Conservation (phyloP, 2,113 vertebrate species). For the Gnathonemus longibarbis region DNA sequence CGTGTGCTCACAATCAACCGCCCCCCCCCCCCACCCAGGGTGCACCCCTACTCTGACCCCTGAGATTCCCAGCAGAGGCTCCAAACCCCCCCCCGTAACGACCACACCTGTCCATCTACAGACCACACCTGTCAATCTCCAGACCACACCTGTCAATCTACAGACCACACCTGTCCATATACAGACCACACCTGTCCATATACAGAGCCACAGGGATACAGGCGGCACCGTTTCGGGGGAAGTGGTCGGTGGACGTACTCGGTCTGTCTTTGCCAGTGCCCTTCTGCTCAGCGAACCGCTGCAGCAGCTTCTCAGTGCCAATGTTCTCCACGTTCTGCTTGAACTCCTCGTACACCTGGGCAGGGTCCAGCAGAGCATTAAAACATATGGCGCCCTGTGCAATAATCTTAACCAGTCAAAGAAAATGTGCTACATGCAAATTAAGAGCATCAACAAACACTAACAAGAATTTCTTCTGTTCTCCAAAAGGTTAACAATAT, state of each 20-base stretch:
- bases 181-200: too few relatives aligned
- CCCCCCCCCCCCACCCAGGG: background rate
- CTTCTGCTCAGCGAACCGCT: conserved; percentile 81
- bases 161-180: background rate
- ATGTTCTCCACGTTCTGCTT: conserved; percentile 95
- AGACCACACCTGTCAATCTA: background rate
- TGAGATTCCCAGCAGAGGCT: background rate
- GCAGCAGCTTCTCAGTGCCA: conserved; percentile 74
- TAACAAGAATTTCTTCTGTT: background rate
- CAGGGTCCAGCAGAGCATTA: background rate
- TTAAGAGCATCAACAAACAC: background rate
- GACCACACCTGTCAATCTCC: too few relatives aligned
- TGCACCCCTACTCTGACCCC: background rate
- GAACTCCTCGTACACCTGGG: conserved; percentile 89
- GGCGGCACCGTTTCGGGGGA: background rate
- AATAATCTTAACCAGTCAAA: background rate
- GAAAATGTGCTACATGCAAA: background rate
- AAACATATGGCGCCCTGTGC: background rate
- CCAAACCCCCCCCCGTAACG: background rate
- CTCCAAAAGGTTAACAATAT: background rate
- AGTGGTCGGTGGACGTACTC: conserved; percentile 51
- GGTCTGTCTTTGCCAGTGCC: conserved; percentile 82
- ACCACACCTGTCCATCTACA: too few relatives aligned
- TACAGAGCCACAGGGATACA: background rate
- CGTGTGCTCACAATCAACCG: background rate